Evolutionary conservation across 2,113 vertebrate species (phyloP), one percentile per base, ranked within the genome.

Genomic region (Dicrurus megarhynchus): DNA sequence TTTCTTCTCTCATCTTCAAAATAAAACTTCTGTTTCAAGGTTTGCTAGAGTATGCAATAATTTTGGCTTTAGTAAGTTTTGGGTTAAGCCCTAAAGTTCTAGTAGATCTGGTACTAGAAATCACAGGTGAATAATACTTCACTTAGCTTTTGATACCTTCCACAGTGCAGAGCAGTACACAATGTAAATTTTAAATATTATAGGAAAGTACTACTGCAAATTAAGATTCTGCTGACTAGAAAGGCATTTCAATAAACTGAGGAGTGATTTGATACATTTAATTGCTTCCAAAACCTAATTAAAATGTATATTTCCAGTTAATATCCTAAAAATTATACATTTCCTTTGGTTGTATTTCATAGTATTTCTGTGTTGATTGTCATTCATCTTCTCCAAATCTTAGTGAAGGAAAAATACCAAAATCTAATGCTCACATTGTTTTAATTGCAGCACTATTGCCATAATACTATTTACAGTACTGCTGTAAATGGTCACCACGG

Each of bases 141-240:
- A 18, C 9, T 30, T 83, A 49, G 16, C 24, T 86, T 61, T 88
- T 76, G 52, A n/a, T 75, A n/a, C n/a, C 23, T 69, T 69, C 19
- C 49, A 76, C 44, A 75, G 14, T 56, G 49, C 74, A 71, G 39
- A 68, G 30, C 13, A 39, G 7, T 44, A 44, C 17, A 39, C 27
- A 9, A 4, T 47, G 13, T 75, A 65, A 47, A 56, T 53, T 79
- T 60, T 52, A 79, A 73, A 44, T 53, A 15, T 19, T 42, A 9
- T 49, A 53, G 44, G 37, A 82, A 79, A 79, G 44, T 80, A 32
- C 18, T 74, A 21, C 26, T 89, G 53, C 41, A 65, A 42, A 39
- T 92, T 80, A 89, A 87, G 53, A 84, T 76, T 84, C 69, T 41
- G 39, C 60, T 92, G 94, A 84, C 53, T 93, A 76, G 93, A 83